phyloP scores from a whole-genome alignment of 1,140 invertebrate genomes.

The Anoplophora glabripennis region DNA sequence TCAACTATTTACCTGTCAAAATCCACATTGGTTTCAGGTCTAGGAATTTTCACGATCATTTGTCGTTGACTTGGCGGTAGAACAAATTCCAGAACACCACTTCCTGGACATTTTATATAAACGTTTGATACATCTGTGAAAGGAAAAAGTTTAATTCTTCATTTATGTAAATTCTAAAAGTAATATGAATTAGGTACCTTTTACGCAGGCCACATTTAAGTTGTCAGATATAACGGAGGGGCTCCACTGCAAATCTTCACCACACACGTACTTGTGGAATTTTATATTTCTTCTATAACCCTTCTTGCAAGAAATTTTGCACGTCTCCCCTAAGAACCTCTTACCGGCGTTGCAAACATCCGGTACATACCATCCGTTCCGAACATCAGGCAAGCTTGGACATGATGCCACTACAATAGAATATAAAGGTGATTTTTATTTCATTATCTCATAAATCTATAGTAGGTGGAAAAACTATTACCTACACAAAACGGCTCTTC shows the following conservation, averaged over 20 bases:
- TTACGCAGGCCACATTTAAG: conserved; percentile 32
- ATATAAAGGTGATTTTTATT: not conserved
- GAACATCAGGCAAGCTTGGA: conserved; percentile 44
- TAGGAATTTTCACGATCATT: conserved; percentile 58
- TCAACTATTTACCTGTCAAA: conserved; percentile 28
- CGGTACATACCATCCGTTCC: conserved; percentile 51
- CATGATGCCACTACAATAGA: conserved; percentile 46
- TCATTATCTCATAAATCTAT: too few species aligned
- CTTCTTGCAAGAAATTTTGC: conserved; percentile 47
- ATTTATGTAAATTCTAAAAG: conserved; percentile 11
- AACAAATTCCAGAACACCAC: conserved; percentile 55
- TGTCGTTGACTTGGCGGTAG: conserved; percentile 54
- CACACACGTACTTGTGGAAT: conserved; percentile 23
- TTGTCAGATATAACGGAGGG: conserved; percentile 25
- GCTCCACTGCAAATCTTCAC: conserved; percentile 44
- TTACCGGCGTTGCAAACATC: conserved; percentile 48
- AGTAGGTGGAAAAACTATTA: conserved; percentile 41
- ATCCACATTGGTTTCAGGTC: conserved; percentile 66
- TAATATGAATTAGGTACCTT: conserved; percentile 26
- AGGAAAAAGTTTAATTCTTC: conserved; percentile 8
- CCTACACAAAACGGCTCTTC: conserved; percentile 52
- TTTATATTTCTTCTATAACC: conserved; percentile 42
- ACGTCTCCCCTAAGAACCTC: conserved; percentile 48
- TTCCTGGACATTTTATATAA: conserved; percentile 62
- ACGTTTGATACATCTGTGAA: conserved; percentile 50